A percentile compares a stretch with the other conserved stretches of the same genome.
phyloP scores from a whole-genome alignment of 2,113 vertebrate species.

The Triplophysa siluroides region DNA sequence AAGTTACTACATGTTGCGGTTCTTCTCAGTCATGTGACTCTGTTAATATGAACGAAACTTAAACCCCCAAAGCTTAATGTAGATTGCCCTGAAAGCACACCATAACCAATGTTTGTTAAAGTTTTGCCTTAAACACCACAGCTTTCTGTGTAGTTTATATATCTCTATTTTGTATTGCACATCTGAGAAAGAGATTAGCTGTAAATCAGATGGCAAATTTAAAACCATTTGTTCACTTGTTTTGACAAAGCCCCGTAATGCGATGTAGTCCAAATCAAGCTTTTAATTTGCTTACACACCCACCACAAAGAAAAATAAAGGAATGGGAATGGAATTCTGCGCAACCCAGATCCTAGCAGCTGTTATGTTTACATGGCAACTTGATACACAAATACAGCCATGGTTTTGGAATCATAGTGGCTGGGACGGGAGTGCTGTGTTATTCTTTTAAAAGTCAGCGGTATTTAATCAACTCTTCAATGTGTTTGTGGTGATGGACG shows the following conservation, averaged over 20 bases:
- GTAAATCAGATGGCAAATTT: conserved; percentile 35
- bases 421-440: conserved; percentile 54
- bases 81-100: neutral
- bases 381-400: conserved; percentile 76
- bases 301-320: conserved; percentile 64
- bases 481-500: conserved; percentile 54
- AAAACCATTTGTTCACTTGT: conserved; percentile 45
- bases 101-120: neutral
- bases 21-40: neutral
- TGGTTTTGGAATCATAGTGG: conserved; percentile 65
- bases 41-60: neutral
- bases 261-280: conserved; percentile 45
- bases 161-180: neutral
- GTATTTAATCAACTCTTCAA: conserved; percentile 68
- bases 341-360: conserved; percentile 65
- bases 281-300: conserved; percentile 60
- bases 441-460: conserved; percentile 65
- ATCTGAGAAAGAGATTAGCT: conserved; percentile 23
- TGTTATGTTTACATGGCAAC: conserved; percentile 81
- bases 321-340: conserved; percentile 61
- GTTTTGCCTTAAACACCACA: neutral
- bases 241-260: conserved; percentile 53
- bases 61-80: neutral
- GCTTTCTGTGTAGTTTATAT: neutral
- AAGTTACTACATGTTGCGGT: too few relatives aligned